Evolutionary conservation across 2,888 invertebrate genomes (phyloP), one percentile per base, ranked within the genome.

Genomic region (Apamea monoglypha): DNA sequence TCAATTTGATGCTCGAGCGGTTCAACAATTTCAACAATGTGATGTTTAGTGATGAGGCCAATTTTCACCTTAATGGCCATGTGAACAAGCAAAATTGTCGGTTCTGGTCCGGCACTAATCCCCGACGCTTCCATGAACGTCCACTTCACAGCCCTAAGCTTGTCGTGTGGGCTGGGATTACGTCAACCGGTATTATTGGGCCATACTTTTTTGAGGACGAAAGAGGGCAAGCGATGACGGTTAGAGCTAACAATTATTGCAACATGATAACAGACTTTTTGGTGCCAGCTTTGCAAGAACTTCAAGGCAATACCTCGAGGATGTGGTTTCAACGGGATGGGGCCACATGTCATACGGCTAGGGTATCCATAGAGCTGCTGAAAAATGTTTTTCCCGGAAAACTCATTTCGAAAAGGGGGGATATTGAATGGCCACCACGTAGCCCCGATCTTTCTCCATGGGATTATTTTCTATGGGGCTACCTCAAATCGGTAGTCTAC

Each of bases 11-110:
- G 78, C 71, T 86, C 61, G 72, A 82, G n/a, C 74, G 81, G 67
- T 84, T 86, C 73, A 80, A 80, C 74, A 77, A 78, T 74, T 81
- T 77, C n/a, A 73, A 74, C 68, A 86, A 80, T 75, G 68, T 85
- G 61, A 67, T 78, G 7, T 86, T 84, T 44, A 72, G 59, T 59
- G 59, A 72, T 59, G 59, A 82, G 74, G 85, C 81, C 2, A 79
- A 84, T 84, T 84, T 84, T 81, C 81, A 85, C 69, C 75, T 83
- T 29, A 85, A 87, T 64, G 80, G 79, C 50, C 81, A 84, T 80
- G 82, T 83, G 44, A 84, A 82, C 75, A 83, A 80, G 53, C 78
- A 83, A 77, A 86, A 81, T 85, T 80, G 64, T 79, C 81, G 81
- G 73, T 83, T 78, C 73, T 79, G 79, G 81, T 79, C 81, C 56